phyloP scores from a whole-genome alignment of 1,140 invertebrate species.

The Polyergus mexicanus region DNA sequence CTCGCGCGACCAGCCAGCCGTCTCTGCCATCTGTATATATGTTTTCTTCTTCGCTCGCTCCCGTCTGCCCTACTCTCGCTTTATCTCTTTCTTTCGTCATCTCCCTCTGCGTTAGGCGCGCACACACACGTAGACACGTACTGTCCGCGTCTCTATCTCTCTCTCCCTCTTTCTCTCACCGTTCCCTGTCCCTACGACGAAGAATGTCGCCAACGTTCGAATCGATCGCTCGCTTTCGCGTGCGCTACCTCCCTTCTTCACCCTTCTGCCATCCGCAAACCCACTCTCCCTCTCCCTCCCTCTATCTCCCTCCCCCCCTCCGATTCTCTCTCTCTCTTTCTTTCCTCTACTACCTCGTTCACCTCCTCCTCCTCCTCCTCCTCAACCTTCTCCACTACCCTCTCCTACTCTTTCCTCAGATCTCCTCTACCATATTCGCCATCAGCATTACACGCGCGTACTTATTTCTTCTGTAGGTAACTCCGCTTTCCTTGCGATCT shows the following conservation, averaged over 20 bases:
- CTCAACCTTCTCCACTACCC: slow-evolving; percentile 51
- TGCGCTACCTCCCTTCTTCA: slow-evolving; percentile 67
- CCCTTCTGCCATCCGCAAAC: slow-evolving; percentile 49
- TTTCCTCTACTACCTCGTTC: slow-evolving; percentile 57
- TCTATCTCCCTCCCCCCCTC: slow-evolving; percentile 52
- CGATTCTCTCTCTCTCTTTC: slow-evolving; percentile 49
- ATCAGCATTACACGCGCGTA: slow-evolving; percentile 84
- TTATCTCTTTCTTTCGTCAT: slow-evolving; percentile 47
- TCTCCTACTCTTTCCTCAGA: slow-evolving; percentile 69
- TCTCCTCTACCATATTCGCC: slow-evolving; percentile 83
- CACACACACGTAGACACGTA: slow-evolving; percentile 36
- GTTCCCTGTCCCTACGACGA: slow-evolving; percentile 76
- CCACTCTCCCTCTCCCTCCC: slow-evolving; percentile 20
- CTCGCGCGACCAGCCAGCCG: slow-evolving; percentile 51
- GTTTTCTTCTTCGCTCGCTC: slow-evolving; percentile 63
- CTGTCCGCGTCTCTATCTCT: slow-evolving; percentile 36
- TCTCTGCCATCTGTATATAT: slow-evolving; percentile 46
- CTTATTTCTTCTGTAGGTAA: slow-evolving; percentile 85
- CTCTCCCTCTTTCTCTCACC: slow-evolving; percentile 62
- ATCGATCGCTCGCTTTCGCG: slow-evolving; percentile 82
- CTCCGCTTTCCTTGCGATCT: slow-evolving; percentile 78
- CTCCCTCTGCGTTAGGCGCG: slow-evolving; percentile 46
- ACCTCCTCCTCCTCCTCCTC: slow-evolving; percentile 30
- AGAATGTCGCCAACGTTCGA: slow-evolving; percentile 84
- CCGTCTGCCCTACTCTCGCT: slow-evolving; percentile 52